Base-by-base conservation (phyloP, 2,888 invertebrate species). In the Agrotis ipsilon region DNA sequence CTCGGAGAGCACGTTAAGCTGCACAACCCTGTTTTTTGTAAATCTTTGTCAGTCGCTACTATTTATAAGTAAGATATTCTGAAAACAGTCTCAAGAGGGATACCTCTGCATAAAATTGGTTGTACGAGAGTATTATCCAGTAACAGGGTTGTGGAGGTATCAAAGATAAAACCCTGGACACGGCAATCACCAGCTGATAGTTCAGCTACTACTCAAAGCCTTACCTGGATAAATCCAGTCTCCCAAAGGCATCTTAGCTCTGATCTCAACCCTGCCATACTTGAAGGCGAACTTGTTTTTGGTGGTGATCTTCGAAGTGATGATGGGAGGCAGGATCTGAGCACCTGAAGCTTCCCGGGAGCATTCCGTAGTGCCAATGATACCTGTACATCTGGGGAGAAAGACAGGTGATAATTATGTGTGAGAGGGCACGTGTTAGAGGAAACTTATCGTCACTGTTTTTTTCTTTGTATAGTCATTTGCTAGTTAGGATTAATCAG, bases 211-310 rank as follows among this genome's bases (percentile, higher is more conserved):
- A 2, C 11, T 54, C 18, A 4, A 18, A n/a, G 13, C 27, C 9
- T 48, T 94, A 98, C 98, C 96, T 63, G 98, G 98, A 86, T 97
- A 96, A 21, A 98, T 93, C 98, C 98, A 98, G 89, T 98, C 97
- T 0, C 98, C 98, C 57, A 95, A 94, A 0, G 98, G 98, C 81
- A 98, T 91, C 88, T 97, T 97, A 0, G 98, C 98, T 1, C 97
- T 95, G 54, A 98, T 94, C 88, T 98, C 97, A 11, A 98, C 90
- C 69, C 96, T 96, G 3, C 98, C 98, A 85, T 97, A 98, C 68
- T 96, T 96, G 87, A 98, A 98, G 62, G 95, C 95, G 87, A 98
- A 98, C 16, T 94, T 95, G 51, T 96, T 94, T 86, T 96, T 97
- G 0, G 98, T 97, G 57, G 96, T 97, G 18, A 98, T 83, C 84